Conservation (phyloP, 2,888 invertebrate species). For the Ennomos fuscantarius region DNA sequence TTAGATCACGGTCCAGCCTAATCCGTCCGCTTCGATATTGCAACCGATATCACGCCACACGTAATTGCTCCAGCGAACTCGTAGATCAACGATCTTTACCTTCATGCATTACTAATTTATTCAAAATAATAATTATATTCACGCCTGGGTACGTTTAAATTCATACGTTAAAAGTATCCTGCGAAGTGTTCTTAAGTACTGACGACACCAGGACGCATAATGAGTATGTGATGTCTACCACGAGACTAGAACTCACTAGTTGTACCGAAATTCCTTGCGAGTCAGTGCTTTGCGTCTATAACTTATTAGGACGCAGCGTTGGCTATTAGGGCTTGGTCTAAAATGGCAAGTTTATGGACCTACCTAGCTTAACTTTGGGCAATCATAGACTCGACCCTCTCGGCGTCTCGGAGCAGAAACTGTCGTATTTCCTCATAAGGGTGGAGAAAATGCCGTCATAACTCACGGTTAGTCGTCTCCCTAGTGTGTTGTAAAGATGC, state of each 20-base stretch:
- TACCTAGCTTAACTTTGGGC: slow-evolving; percentile 67
- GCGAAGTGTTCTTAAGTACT: slow-evolving; percentile 48
- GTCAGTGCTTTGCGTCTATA: slow-evolving; percentile 30
- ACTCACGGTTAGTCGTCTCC: slow-evolving; percentile 79
- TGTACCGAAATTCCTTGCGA: slow-evolving; percentile 22
- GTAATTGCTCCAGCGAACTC: slow-evolving; percentile 58
- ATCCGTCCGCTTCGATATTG: slow-evolving; percentile 66
- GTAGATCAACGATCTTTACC: slow-evolving; percentile 31
- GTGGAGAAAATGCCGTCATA: slow-evolving; percentile 81
- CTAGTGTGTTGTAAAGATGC: slow-evolving; percentile 82
- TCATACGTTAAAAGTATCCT: slow-evolving; percentile 46
- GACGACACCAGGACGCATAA: slow-evolving; percentile 58
- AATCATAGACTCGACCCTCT: slow-evolving; percentile 73
- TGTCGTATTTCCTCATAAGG: slow-evolving; percentile 84
- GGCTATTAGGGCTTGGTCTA: slow-evolving; percentile 36
- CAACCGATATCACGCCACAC: slow-evolving; percentile 48
- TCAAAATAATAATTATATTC: slow-evolving; percentile 30
- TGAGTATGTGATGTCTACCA: slow-evolving; percentile 39
- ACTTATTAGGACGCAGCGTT: slow-evolving; percentile 33
- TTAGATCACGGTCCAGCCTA: slow-evolving; percentile 73
- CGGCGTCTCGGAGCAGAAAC: slow-evolving; percentile 65
- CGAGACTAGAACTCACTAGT: slow-evolving; percentile 12
- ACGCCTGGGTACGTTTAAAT: slow-evolving; percentile 41
- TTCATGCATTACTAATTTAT: slow-evolving; percentile 18
- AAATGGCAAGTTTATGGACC: slow-evolving; percentile 47